These are phyloP conservation scores for Cathartes aura DNA, from an alignment of 2,113 vertebrate species.

Conservation along the genomic window DNA sequence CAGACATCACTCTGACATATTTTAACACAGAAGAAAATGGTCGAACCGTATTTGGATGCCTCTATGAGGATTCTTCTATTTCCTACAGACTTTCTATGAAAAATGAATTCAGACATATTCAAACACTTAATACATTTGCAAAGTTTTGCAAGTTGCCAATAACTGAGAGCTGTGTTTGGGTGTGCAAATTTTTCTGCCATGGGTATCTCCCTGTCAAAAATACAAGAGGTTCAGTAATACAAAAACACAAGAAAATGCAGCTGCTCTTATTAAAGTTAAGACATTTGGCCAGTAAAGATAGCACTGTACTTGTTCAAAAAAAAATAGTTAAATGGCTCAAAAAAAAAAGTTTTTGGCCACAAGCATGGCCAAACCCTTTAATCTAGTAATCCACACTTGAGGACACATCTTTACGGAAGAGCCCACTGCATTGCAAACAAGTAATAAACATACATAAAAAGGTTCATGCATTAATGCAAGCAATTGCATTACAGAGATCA, in stretches of 20 bases:
- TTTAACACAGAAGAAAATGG: neutral
- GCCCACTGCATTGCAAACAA: neutral
- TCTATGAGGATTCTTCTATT: neutral
- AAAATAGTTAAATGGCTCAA: neutral
- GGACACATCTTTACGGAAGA: neutral
- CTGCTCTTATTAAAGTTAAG: neutral
- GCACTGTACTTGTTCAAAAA: neutral
- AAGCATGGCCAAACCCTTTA: neutral
- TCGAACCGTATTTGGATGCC: neutral
- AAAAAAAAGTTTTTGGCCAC: neutral
- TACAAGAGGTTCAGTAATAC: neutral
- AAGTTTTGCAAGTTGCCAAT: neutral
- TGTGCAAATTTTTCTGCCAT: neutral
- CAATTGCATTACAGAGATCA: neutral
- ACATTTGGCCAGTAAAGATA: neutral
- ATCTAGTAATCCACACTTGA: neutral
- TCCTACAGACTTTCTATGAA: neutral
- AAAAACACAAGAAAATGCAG: neutral
- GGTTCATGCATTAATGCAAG: neutral
- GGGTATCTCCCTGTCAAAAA: neutral
- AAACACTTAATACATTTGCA: neutral
- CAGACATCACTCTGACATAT: neutral
- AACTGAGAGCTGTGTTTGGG: neutral
- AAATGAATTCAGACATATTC: neutral
- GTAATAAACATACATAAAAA: neutral